Percentiles rank a stretch among this genome's conserved stretches.
phyloP scores from a whole-genome alignment of 2,797 vertebrate species.

The Emys orbicularis region DNA sequence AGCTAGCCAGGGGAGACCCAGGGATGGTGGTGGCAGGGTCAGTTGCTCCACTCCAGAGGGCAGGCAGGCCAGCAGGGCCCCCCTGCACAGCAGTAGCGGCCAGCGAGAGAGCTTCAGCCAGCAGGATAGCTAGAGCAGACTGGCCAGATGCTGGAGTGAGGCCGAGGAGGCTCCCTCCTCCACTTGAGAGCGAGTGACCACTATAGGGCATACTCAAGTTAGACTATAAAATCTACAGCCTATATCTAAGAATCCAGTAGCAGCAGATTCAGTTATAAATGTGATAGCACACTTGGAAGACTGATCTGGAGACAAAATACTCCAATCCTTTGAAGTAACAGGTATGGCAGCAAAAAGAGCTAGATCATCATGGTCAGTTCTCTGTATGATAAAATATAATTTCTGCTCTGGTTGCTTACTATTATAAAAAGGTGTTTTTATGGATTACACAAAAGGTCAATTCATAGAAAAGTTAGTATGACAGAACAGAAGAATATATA shows the following conservation, averaged over 20 bases:
- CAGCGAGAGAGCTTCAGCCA: no score
- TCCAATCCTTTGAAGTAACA: neutral
- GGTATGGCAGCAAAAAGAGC: neutral
- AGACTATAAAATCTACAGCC: neutral
- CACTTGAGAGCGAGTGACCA: no score
- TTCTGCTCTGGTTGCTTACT: neutral
- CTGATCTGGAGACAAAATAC: neutral
- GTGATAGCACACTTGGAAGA: neutral
- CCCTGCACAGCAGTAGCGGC: no score
- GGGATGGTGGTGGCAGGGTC: no score
- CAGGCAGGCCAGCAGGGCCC: no score
- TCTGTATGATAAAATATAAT: neutral
- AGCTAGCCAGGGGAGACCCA: no score
- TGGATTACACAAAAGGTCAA: neutral
- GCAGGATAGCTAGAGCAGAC: no score
- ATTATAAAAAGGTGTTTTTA: neutral
- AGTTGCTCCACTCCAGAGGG: no score
- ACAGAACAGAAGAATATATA: neutral
- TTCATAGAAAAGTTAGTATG: neutral
- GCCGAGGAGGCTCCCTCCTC: no score
- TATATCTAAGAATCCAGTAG: neutral
- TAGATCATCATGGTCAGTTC: neutral
- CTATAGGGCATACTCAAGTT: neutral
- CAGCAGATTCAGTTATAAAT: neutral
- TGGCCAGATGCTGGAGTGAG: no score